Evolutionary conservation across 1,140 invertebrate genomes (phyloP).

Genomic region (Andrena cerasifolii): DNA sequence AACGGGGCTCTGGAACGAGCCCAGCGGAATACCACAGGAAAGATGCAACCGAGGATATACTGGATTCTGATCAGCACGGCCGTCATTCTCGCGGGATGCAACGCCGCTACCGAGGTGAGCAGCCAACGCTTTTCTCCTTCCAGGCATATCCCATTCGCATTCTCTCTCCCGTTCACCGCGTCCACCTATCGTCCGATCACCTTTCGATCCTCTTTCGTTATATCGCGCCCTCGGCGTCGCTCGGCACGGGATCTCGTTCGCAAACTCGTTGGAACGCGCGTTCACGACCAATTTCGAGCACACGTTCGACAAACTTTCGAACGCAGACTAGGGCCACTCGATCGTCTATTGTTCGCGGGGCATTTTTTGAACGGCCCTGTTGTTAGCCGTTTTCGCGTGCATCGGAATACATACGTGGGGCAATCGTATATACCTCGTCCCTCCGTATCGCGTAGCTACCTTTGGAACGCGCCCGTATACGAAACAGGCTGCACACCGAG

Average conservation of each 20-base stretch:
- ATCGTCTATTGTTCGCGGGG: not conserved
- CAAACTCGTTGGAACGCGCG: not conserved
- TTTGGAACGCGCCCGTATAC: not conserved
- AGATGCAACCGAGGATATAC: slow-evolving; percentile 77
- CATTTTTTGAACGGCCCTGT: not conserved
- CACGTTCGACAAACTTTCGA: not conserved
- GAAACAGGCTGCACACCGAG: not conserved
- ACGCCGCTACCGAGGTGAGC: slow-evolving; percentile 74
- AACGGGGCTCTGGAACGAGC: slow-evolving; percentile 43
- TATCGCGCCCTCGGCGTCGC: too few species aligned
- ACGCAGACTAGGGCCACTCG: not conserved
- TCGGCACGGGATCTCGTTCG: not conserved
- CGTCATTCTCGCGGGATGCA: slow-evolving; percentile 67
- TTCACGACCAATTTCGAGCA: not conserved
- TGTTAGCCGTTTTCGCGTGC: not conserved
- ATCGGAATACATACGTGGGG: too few species aligned
- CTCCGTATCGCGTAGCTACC: not conserved
- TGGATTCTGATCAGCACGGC: slow-evolving; percentile 71
- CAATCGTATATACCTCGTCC: too few species aligned
- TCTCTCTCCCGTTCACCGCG: slow-evolving; percentile 10
- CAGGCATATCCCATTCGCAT: not conserved
- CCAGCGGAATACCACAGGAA: slow-evolving; percentile 50
- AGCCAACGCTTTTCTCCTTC: not conserved
- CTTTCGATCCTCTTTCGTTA: not conserved
- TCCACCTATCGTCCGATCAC: slow-evolving; percentile 10